Conservation (phyloP, 2,113 vertebrate species). For the Neodontobutis hainanensis region DNA sequence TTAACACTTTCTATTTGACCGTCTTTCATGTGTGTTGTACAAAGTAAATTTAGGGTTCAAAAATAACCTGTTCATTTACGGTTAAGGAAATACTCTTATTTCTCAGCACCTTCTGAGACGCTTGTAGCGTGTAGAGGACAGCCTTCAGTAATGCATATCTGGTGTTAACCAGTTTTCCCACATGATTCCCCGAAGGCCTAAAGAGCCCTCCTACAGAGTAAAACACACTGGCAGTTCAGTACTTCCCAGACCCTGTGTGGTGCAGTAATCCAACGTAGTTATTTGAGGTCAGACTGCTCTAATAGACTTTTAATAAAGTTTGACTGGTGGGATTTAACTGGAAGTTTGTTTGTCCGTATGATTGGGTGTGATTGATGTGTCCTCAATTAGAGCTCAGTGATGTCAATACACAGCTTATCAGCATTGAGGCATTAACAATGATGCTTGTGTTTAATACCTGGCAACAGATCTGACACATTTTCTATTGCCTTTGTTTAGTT, state of each 20-base stretch:
- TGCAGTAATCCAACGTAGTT: conserved; percentile 56
- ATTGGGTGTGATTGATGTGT: not conserved
- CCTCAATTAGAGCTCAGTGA: not conserved
- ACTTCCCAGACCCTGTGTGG: conserved; percentile 68
- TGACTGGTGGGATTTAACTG: conserved; percentile 9
- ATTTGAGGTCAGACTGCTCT: conserved; percentile 54
- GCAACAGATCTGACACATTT: not conserved
- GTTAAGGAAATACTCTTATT: not conserved
- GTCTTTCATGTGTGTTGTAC: not conserved
- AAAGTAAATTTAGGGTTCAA: conserved; percentile 16
- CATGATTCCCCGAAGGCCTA: conserved; percentile 38
- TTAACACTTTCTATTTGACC: conserved; percentile 7
- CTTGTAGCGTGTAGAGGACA: not conserved
- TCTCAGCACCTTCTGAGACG: not conserved
- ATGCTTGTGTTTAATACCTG: not conserved
- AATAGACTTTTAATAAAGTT: conserved; percentile 70
- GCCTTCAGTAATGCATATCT: not conserved
- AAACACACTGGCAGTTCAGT: conserved; percentile 17
- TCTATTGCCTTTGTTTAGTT: not conserved
- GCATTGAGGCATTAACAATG: not conserved
- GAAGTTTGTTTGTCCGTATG: conserved; percentile 16
- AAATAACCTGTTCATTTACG: not conserved
- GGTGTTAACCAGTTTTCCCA: conserved; percentile 34
- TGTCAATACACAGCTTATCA: not conserved
- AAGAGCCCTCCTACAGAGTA: conserved; percentile 49